phyloP scores from a whole-genome alignment of 2,113 vertebrate species.

The Stegastes partitus region DNA sequence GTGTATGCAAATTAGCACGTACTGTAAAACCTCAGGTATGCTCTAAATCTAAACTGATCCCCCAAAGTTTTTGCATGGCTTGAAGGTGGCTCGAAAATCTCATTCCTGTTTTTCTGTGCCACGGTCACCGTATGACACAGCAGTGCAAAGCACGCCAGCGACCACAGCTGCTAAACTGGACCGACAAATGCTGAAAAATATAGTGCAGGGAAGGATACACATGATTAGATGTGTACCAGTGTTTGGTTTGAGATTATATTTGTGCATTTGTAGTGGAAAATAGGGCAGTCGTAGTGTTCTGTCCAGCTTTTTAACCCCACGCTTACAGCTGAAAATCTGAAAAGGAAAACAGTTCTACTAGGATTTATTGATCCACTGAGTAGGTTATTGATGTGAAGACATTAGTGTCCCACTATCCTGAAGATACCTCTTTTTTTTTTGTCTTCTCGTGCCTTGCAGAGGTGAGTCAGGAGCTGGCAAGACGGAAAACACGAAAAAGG shows the following conservation, averaged over 20 bases:
- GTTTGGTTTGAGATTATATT: slow-evolving; percentile 20
- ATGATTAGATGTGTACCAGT: slow-evolving; percentile 5
- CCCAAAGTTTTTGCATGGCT: slow-evolving; percentile 19
- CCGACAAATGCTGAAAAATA: slow-evolving; percentile 2
- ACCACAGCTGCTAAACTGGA: slow-evolving; percentile 40
- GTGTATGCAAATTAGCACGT: slow-evolving; percentile 67
- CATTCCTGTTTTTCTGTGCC: neutral
- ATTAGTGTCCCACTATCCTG: slow-evolving; percentile 18
- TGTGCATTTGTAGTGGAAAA: slow-evolving; percentile 7
- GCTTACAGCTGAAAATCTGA: neutral
- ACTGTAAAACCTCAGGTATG: slow-evolving; percentile 78
- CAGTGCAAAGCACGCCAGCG: slow-evolving; percentile 17
- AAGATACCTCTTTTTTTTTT: slow-evolving; percentile 33
- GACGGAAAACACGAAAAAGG: slow-evolving; percentile 99
- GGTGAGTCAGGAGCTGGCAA: slow-evolving; percentile 99
- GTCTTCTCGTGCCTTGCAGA: slow-evolving; percentile 77
- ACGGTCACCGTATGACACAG: slow-evolving; percentile 28
- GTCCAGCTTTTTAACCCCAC: neutral
- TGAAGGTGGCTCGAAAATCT: slow-evolving; percentile 18
- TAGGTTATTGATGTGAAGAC: neutral
- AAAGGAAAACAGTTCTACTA: neutral
- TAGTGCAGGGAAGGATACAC: slow-evolving; percentile 7
- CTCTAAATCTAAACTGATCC: slow-evolving; percentile 53
- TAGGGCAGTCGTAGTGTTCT: neutral
- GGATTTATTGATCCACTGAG: neutral